These are phyloP conservation scores for Orius laevigatus DNA, from an alignment of 1,140 invertebrate species.

Conservation along the genomic window DNA sequence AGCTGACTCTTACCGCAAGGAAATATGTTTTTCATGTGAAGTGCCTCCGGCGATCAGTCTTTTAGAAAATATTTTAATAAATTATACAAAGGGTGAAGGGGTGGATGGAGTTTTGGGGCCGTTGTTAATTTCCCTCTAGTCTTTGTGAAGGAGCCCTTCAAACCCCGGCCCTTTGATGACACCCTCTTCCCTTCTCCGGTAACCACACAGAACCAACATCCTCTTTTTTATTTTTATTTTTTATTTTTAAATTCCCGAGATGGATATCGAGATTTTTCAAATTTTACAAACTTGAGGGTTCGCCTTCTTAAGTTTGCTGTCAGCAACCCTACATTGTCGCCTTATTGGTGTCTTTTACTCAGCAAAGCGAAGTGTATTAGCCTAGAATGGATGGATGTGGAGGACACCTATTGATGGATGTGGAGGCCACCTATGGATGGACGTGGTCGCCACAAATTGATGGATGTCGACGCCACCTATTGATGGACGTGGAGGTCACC, in stretches of 20 bases:
- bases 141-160: constrained; percentile 4
- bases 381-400: no score
- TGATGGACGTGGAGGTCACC: no score
- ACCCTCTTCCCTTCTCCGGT: constrained; percentile 3
- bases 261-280: constrained; percentile 9
- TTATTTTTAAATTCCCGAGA: constrained; percentile 7
- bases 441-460: no score
- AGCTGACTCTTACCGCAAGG: neutral
- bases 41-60: constrained; percentile 6
- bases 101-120: no score
- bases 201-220: constrained; percentile 1
- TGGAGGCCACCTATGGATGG: no score
- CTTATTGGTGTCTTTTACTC: no score
- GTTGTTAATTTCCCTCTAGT: constrained; percentile 10
- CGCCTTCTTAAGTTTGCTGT: no score
- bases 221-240: neutral
- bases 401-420: no score
- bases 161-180: constrained; percentile 11
- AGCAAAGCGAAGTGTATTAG: no score
- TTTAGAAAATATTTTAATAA: constrained; percentile 11
- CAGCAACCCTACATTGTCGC: no score
- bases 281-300: neutral
- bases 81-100: constrained; percentile 7
- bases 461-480: no score
- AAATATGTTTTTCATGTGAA: constrained; percentile 12